Evolutionary conservation across 2,797 vertebrate genomes (phyloP).

Genomic region (Hirundo rustica): DNA sequence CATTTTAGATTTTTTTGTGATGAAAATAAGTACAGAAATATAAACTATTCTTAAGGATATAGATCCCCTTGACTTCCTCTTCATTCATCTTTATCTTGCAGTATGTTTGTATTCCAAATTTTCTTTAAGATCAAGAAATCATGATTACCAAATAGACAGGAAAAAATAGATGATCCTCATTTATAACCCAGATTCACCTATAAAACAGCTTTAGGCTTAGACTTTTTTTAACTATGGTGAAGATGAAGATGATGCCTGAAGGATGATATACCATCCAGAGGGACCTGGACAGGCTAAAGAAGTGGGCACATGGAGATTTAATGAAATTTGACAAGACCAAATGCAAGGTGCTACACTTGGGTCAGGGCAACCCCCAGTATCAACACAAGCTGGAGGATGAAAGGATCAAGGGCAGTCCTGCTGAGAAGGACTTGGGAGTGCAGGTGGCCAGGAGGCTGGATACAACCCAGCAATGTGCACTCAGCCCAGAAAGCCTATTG

Average conservation of each 20-base stretch:
- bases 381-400: neutral
- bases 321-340: neutral
- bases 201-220: neutral
- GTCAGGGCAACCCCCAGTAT: accelerated
- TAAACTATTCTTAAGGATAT: neutral
- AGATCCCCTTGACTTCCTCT: neutral
- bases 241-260: neutral
- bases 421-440: neutral
- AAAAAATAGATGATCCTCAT: neutral
- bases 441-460: neutral
- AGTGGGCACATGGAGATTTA: neutral
- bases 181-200: neutral
- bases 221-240: neutral
- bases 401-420: neutral
- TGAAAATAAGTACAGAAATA: neutral
- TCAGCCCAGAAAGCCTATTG: neutral
- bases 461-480: neutral
- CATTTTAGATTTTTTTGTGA: neutral
- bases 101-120: neutral
- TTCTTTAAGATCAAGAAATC: neutral
- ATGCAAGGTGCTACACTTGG: neutral
- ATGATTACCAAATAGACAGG: neutral
- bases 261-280: neutral
- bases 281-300: neutral
- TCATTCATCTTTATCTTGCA: slow-evolving; percentile 10